A percentile compares a stretch with the other conserved stretches of the same genome.
Evolutionary conservation across 2,797 vertebrate species (phyloP).

Genomic region (Smutsia temminckii): DNA sequence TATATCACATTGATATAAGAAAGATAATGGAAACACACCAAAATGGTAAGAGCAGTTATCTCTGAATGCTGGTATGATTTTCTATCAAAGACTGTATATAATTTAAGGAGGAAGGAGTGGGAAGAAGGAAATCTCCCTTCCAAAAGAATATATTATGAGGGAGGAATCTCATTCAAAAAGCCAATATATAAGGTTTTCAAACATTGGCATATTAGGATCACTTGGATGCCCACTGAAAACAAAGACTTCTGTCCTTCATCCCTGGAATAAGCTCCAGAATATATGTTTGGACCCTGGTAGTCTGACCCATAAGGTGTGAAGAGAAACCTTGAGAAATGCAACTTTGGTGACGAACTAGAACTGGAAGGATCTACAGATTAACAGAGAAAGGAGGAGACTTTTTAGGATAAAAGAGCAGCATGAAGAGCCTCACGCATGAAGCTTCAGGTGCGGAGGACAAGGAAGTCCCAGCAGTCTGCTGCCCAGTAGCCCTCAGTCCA

Average conservation of each 20-base stretch:
- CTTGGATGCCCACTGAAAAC: background rate
- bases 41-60: background rate
- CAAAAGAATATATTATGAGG: background rate
- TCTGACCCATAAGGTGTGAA: background rate
- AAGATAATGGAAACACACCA: background rate
- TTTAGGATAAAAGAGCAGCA: background rate
- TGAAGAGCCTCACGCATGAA: background rate
- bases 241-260: background rate
- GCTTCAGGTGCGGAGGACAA: background rate
- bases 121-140: background rate
- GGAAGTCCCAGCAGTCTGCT: background rate
- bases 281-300: background rate
- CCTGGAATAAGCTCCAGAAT: background rate
- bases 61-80: background rate
- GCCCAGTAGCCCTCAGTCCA: accelerated
- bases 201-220: background rate
- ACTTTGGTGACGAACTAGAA: background rate
- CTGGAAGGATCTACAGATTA: background rate
- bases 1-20: background rate
- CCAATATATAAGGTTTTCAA: background rate
- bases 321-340: background rate
- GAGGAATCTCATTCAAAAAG: background rate
- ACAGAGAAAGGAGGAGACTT: background rate
- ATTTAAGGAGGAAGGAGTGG: background rate
- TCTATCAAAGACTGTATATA: background rate